phyloP scores from a whole-genome alignment of 1,140 invertebrate genomes.

The Zaprionus tsacasi region DNA sequence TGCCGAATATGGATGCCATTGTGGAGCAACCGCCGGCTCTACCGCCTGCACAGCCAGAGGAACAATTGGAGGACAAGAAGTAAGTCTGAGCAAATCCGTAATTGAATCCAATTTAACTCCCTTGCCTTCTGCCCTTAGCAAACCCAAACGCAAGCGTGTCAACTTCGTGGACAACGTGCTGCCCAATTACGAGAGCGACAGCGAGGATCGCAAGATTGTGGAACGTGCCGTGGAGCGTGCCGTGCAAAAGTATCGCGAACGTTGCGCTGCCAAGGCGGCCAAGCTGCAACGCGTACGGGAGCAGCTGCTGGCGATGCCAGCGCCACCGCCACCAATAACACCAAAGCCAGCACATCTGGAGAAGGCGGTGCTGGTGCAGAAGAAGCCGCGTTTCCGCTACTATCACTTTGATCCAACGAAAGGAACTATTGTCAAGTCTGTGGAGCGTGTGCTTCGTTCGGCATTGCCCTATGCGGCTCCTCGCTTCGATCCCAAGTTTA shows the following conservation, averaged over 20 bases:
- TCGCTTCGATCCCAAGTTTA: conserved; percentile 68
- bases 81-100: background rate
- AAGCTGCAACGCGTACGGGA: conserved; percentile 52
- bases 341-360: conserved; percentile 53
- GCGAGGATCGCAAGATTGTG: conserved; percentile 68
- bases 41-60: conserved; percentile 26
- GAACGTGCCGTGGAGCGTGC: conserved; percentile 51
- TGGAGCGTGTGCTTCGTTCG: conserved; percentile 35
- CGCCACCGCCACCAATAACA: conserved; percentile 52
- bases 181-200: conserved; percentile 74
- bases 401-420: conserved; percentile 61
- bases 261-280: conserved; percentile 38
- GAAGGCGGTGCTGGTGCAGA: conserved; percentile 58
- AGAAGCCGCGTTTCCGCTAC: conserved; percentile 63
- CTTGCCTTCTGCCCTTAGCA: conserved; percentile 40
- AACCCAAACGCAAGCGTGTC: conserved; percentile 71
- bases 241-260: conserved; percentile 36
- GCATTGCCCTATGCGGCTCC: conserved; percentile 19
- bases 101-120: background rate
- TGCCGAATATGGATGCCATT: conserved; percentile 47
- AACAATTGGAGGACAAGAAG: conserved; percentile 53
- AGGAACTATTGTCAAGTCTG: conserved; percentile 44
- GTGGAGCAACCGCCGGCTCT: background rate
- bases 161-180: conserved; percentile 75
- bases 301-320: conserved; percentile 50